phyloP scores from a whole-genome alignment of 2,888 invertebrate genomes.

The Resseliella maxima region DNA sequence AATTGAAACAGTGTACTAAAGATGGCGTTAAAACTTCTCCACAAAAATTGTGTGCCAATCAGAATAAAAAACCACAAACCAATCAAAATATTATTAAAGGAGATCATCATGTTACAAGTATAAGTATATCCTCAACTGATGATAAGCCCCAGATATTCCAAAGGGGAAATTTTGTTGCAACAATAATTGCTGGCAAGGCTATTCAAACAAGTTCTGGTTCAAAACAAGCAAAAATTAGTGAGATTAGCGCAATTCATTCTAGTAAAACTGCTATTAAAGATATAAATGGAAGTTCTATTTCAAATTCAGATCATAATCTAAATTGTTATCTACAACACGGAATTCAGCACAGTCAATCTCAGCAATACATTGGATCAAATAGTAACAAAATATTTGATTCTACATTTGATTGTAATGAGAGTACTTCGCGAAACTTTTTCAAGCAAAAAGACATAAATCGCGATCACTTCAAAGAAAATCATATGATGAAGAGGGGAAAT shows the following conservation, averaged over 20 bases:
- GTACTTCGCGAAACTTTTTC: conserved; percentile 60
- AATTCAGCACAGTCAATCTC: conserved; percentile 4
- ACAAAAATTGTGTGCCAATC: not conserved
- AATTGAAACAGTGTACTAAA: conserved; percentile 68
- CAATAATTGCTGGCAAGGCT: conserved; percentile 72
- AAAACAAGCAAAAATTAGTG: not conserved
- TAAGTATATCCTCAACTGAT: conserved; percentile 73
- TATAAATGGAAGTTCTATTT: conserved; percentile 62
- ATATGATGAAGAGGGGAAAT: not conserved
- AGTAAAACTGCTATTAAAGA: conserved; percentile 56
- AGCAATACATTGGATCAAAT: conserved; percentile 11
- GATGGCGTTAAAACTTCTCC: conserved; percentile 59
- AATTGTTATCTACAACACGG: conserved; percentile 8
- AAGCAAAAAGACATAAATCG: conserved; percentile 61
- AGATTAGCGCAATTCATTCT: not conserved
- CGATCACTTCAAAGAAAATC: conserved; percentile 58
- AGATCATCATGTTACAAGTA: conserved; percentile 77
- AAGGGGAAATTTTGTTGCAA: conserved; percentile 83
- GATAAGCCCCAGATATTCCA: conserved; percentile 78
- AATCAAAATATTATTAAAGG: conserved; percentile 43
- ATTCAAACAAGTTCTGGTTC: conserved; percentile 60
- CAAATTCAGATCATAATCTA: conserved; percentile 61
- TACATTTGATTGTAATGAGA: conserved; percentile 64
- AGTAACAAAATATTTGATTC: conserved; percentile 62
- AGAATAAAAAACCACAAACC: conserved; percentile 21